Evolutionary conservation across 2,888 invertebrate species (phyloP), one percentile per base, ranked within the genome.

Genomic region (Eremobia ochroleuca): DNA sequence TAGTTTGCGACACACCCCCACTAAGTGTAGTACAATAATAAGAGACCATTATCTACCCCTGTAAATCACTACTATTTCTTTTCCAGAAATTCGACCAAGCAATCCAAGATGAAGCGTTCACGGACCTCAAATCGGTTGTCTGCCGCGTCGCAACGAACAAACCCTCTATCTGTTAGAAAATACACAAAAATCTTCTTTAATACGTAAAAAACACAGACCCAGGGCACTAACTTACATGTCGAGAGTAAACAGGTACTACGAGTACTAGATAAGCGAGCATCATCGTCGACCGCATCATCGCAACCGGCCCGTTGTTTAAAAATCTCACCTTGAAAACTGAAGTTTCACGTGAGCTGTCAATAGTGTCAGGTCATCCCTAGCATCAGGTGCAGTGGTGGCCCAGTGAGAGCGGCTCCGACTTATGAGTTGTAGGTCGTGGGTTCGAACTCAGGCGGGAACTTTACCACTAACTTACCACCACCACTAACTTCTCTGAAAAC

Each of bases 31-130:
- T 55, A 55, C 55, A 55, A 55, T n/a, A n/a, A 55, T n/a, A 55
- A 55, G n/a, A 55, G 13, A 55, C 5, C 15, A 15, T 15, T 15
- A 13, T 55, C 4, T 55, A 58, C 4, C 13, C 13, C n/a, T 4
- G 1, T 55, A 28, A 58, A 15, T 28, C 28, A 28, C 0, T 6
- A 6, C 18, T 31, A 3, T 61, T 87, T 87, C 77, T 67, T 81
- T 94, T 93, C 0, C 95, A 97, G 97, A 97, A 97, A 94, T 97
- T 96, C 94, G 97, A 97, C 87, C 94, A 96, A 85, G 95, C 95
- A 0, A 93, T 96, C 4, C 97, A 97, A 78, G 95, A 97, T 1
- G 94, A 97, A 58, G 97, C 98, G 0, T 93, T 97, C 88, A 93
- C 92, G 4, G 96, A 98, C 90, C 97, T 98, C 78, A 96, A 97